phyloP scores from a whole-genome alignment of 2,888 invertebrate species.

The Phasia obesa region DNA sequence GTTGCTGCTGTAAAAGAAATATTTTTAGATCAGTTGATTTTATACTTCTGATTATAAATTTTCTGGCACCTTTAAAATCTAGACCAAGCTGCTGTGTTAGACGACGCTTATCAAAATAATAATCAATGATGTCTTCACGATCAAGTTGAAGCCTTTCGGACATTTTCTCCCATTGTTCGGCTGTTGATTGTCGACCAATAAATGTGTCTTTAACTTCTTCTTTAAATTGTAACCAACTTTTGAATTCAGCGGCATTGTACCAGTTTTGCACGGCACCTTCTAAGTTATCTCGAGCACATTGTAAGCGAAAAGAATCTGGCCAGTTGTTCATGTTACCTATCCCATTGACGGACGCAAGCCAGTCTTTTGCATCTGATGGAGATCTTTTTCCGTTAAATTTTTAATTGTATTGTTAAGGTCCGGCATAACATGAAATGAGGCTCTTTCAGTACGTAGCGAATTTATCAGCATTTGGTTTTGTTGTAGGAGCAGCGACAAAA shows the following conservation, averaged over 20 bases:
- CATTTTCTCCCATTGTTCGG: slow-evolving; percentile 13
- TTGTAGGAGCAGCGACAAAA: slow-evolving; percentile 37
- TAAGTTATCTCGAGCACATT: slow-evolving; percentile 41
- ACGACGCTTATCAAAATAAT: slow-evolving; percentile 3
- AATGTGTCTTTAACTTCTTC: slow-evolving; percentile 16
- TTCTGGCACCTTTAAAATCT: slow-evolving; percentile 40
- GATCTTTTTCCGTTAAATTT: slow-evolving; percentile 55
- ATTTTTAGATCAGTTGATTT: slow-evolving; percentile 37
- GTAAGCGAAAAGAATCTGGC: slow-evolving; percentile 44
- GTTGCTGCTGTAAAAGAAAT: slow-evolving; percentile 46
- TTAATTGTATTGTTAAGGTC: slow-evolving; percentile 62
- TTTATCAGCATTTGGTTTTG: slow-evolving; percentile 59
- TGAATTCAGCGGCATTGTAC: slow-evolving; percentile 9
- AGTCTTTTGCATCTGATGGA: slow-evolving; percentile 49
- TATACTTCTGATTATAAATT: slow-evolving; percentile 40
- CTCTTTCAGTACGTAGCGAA: slow-evolving; percentile 42
- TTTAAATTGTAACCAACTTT: background rate
- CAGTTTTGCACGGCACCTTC: background rate
- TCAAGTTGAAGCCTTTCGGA: background rate
- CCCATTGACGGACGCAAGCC: slow-evolving; percentile 53
- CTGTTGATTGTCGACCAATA: background rate
- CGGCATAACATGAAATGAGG: slow-evolving; percentile 59
- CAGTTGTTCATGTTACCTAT: slow-evolving; percentile 56
- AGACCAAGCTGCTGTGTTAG: slow-evolving; percentile 39
- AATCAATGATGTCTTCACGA: slow-evolving; percentile 7